Conservation (phyloP, 2,888 invertebrate genomes). For the Elmis aenea region DNA sequence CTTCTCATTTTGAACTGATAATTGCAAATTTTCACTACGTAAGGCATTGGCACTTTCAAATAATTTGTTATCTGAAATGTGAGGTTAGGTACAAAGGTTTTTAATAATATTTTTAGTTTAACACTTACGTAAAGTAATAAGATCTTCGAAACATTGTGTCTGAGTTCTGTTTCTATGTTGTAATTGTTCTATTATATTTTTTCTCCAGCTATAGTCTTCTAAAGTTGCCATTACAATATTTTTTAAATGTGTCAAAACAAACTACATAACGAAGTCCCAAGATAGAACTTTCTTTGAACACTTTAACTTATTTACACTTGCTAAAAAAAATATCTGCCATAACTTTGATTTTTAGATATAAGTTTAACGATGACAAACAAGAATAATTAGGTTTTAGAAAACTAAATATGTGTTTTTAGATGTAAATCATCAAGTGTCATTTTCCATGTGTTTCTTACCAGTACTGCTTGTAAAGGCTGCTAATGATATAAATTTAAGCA, state of each 20-base stretch:
- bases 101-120: constrained; percentile 18
- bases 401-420: too few species aligned
- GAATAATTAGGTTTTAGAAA: too few species aligned
- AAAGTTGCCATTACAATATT: constrained; percentile 14
- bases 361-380: too few species aligned
- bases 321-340: too few species aligned
- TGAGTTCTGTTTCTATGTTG: constrained; percentile 71
- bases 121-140: constrained; percentile 75
- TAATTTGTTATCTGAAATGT: constrained; percentile 72
- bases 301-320: too few species aligned
- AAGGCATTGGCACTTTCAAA: constrained; percentile 79
- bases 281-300: too few species aligned
- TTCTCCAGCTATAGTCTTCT: constrained; percentile 59
- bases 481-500: too few species aligned
- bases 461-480: too few species aligned
- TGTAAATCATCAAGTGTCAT: too few species aligned
- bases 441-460: too few species aligned
- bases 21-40: constrained; percentile 76
- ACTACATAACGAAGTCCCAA: background rate
- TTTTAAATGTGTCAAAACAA: background rate
- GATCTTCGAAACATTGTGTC: constrained; percentile 70
- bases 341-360: too few species aligned
- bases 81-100: constrained; percentile 8
- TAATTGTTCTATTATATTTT: constrained; percentile 63
- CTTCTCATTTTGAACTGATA: constrained; percentile 81